Conservation (phyloP, 2,797 vertebrate species). For the Pempheris klunzingeri region DNA sequence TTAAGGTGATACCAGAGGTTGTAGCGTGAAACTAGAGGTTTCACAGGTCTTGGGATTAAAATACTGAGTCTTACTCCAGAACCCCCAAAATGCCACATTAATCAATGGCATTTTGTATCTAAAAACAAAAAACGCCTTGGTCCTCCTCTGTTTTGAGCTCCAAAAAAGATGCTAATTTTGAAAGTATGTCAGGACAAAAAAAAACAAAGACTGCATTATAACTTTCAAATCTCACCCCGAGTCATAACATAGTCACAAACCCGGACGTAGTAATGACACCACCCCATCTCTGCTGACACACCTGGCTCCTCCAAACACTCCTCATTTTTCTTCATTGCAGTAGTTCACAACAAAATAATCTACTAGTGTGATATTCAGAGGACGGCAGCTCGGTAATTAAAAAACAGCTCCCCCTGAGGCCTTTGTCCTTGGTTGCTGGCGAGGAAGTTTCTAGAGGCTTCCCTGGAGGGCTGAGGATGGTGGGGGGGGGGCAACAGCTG, state of each 20-base stretch:
- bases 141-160: background rate
- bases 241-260: slow-evolving; percentile 15
- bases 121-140: background rate
- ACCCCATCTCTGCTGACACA: slow-evolving; percentile 26
- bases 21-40: background rate
- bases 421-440: slow-evolving; percentile 76
- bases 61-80: too few species aligned
- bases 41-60: background rate
- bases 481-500: slow-evolving; percentile 75
- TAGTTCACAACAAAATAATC: slow-evolving; percentile 53
- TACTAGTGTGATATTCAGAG: slow-evolving; percentile 70
- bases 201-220: slow-evolving; percentile 11
- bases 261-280: slow-evolving; percentile 8
- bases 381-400: slow-evolving; percentile 75
- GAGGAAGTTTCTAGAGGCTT: slow-evolving; percentile 71
- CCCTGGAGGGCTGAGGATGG: slow-evolving; percentile 67
- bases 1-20: background rate
- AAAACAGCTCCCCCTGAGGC: slow-evolving; percentile 67
- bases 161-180: background rate
- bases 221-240: slow-evolving; percentile 13
- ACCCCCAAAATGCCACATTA: background rate
- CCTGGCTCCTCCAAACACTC: slow-evolving; percentile 42
- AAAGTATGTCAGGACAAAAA: background rate
- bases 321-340: slow-evolving; percentile 54
- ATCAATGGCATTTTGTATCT: background rate